Evolutionary conservation across 2,888 invertebrate genomes (phyloP).

Genomic region (Gymnoscelis rufifasciata): DNA sequence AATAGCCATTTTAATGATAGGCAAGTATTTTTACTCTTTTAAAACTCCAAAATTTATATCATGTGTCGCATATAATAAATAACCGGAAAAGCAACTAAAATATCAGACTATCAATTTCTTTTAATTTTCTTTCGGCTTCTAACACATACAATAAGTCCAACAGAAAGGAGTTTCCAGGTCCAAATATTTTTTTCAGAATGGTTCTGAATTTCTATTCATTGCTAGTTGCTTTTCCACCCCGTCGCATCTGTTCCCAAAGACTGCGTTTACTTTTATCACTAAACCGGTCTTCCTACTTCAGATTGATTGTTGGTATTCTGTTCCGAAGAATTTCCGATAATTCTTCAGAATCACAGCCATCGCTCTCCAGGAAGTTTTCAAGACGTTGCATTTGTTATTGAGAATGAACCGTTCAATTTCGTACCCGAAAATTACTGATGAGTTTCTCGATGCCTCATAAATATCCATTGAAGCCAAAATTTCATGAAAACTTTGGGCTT

Average conservation of each 20-base stretch:
- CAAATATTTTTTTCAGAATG: no score
- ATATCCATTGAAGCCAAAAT: slow-evolving; percentile 20
- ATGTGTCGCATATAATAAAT: no score
- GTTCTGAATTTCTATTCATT: no score
- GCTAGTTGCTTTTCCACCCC: not conserved
- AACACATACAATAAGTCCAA: no score
- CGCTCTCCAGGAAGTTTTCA: slow-evolving; percentile 24
- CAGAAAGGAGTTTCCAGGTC: no score
- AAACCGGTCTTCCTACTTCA: slow-evolving; percentile 9
- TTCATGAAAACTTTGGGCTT: slow-evolving; percentile 14
- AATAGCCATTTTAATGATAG: no score
- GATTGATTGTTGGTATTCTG: slow-evolving; percentile 29
- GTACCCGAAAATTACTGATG: slow-evolving; percentile 18
- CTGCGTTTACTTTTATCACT: slow-evolving; percentile 12
- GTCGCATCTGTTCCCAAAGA: slow-evolving; percentile 5
- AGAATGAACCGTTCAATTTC: slow-evolving; percentile 18
- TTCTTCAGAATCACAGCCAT: slow-evolving; percentile 31
- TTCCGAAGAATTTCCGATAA: slow-evolving; percentile 30
- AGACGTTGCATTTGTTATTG: slow-evolving; percentile 25
- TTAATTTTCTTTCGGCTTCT: no score
- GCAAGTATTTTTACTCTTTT: no score
- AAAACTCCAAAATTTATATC: no score
- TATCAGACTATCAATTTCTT: no score
- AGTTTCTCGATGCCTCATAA: slow-evolving; percentile 20
- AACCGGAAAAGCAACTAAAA: no score